phyloP scores from a whole-genome alignment of 92 coral and sea anemone genomes.

The Muricea muricata region DNA sequence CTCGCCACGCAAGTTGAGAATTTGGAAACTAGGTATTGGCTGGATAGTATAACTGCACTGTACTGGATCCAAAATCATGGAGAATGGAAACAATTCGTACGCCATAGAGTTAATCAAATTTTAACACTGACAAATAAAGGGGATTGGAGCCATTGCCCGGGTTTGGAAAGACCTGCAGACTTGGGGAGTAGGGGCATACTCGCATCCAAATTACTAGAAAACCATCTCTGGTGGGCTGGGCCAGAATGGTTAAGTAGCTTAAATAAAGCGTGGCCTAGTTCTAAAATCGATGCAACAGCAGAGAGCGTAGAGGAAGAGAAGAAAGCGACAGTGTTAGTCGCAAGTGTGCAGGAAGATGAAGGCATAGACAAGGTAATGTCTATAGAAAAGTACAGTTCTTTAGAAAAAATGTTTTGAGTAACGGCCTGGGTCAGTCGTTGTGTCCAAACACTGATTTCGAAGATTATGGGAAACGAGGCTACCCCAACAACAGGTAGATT shows the following conservation, averaged over 20 bases:
- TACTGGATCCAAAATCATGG: conserved; percentile 43
- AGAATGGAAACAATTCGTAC: conserved; percentile 59
- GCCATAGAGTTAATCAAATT: neutral
- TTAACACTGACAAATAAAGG: neutral
- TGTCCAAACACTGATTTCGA: neutral
- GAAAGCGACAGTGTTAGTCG: neutral
- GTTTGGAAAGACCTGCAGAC: conserved; percentile 46
- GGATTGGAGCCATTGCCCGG: conserved; percentile 57
- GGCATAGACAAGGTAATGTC: conserved; percentile 21
- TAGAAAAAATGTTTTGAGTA: conserved; percentile 30
- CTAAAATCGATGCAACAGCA: conserved; percentile 21
- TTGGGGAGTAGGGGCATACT: neutral
- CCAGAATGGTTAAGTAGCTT: neutral
- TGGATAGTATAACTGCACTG: conserved; percentile 48
- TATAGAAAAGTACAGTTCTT: conserved; percentile 23
- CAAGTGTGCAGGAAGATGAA: neutral
- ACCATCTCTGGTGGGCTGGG: neutral
- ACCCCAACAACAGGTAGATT: neutral
- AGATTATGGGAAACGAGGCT: neutral
- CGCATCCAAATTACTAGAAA: conserved; percentile 47
- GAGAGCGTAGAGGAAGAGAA: conserved; percentile 50
- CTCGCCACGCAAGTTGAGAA: conserved; percentile 7
- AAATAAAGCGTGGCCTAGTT: conserved; percentile 42
- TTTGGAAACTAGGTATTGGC: conserved; percentile 29
- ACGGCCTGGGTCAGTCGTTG: conserved; percentile 49